phyloP scores from a whole-genome alignment of 2,888 invertebrate genomes.

The Muscina levida region DNA sequence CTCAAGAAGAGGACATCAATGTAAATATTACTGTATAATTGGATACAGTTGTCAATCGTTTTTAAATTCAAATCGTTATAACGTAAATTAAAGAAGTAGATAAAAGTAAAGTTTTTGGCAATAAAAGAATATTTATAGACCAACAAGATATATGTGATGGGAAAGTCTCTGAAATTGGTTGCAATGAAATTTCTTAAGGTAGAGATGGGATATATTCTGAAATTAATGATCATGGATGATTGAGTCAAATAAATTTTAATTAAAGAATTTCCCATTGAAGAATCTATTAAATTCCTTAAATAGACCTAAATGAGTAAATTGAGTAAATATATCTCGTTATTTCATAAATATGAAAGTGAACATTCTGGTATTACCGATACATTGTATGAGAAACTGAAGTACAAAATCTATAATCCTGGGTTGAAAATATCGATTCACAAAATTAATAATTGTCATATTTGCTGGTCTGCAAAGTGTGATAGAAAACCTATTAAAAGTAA shows the following conservation, averaged over 20 bases:
- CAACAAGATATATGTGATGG: no score
- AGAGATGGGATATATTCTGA: slow-evolving; percentile 33
- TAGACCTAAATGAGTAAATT: slow-evolving; percentile 39
- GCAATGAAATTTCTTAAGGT: slow-evolving; percentile 6
- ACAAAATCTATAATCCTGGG: slow-evolving; percentile 50
- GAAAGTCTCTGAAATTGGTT: no score
- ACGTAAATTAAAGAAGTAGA: no score
- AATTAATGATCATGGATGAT: slow-evolving; percentile 9
- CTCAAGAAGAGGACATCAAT: no score
- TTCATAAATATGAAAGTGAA: slow-evolving; percentile 63
- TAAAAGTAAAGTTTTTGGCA: no score
- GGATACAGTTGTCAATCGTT: no score
- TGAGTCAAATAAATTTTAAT: slow-evolving; percentile 13
- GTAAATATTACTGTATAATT: no score
- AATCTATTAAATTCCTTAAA: slow-evolving; percentile 37
- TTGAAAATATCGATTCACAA: slow-evolving; percentile 51
- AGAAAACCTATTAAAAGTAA: slow-evolving; percentile 51
- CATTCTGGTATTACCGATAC: slow-evolving; percentile 54
- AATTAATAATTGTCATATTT: slow-evolving; percentile 55
- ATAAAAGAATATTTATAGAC: no score
- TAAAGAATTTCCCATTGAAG: slow-evolving; percentile 3
- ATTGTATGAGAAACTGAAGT: slow-evolving; percentile 48
- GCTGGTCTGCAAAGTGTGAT: slow-evolving; percentile 51
- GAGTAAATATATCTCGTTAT: slow-evolving; percentile 50
- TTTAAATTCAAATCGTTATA: no score